Conservation (phyloP, 2,797 vertebrate species). For the Denticeps clupeoides region DNA sequence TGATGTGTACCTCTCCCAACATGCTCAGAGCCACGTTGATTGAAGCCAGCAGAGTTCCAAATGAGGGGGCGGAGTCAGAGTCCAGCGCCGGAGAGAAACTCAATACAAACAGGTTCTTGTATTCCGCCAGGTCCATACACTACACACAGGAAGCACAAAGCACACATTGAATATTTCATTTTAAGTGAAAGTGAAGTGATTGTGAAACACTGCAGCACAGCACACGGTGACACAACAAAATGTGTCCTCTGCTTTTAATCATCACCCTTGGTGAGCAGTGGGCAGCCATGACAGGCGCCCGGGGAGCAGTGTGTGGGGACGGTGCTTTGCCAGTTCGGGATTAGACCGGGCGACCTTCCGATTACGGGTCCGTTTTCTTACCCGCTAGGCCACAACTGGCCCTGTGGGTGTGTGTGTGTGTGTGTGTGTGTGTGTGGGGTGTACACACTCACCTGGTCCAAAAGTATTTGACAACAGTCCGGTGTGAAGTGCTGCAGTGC, state of each 20-base stretch:
- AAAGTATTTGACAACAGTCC: slow-evolving; percentile 91
- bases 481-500: slow-evolving; percentile 91
- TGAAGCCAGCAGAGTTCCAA: slow-evolving; percentile 89
- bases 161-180: not conserved
- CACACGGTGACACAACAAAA: not conserved
- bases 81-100: slow-evolving; percentile 94
- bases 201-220: no score
- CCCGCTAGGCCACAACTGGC: no score
- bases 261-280: no score
- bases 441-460: slow-evolving; percentile 73
- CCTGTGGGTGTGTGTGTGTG: not conserved
- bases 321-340: no score
- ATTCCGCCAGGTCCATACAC: slow-evolving; percentile 91
- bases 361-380: no score
- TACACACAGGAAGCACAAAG: slow-evolving; percentile 30
- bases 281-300: no score
- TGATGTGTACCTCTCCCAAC: slow-evolving; percentile 80
- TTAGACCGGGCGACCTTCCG: no score
- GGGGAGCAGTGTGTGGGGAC: no score
- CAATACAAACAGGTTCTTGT: slow-evolving; percentile 80
- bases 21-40: slow-evolving; percentile 91
- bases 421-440: not conserved
- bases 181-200: not conserved
- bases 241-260: not conserved
- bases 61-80: slow-evolving; percentile 88